Conservation (phyloP, 2,113 vertebrate genomes). For the Eublepharis macularius region DNA sequence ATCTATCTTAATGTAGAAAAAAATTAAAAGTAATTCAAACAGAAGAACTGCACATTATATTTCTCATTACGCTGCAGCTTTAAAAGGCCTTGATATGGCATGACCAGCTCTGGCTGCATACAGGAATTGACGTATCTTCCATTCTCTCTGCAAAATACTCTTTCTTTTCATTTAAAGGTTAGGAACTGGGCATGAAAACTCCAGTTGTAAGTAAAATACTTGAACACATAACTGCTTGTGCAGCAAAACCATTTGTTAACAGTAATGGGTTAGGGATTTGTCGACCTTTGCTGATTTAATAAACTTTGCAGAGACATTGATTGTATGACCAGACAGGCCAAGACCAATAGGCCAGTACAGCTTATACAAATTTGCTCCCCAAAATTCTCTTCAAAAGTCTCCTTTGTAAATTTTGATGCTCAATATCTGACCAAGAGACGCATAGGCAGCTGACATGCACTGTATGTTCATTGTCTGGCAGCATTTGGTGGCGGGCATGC, state of each 20-base stretch:
- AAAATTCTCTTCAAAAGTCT: background rate
- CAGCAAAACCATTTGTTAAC: background rate
- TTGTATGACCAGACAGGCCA: background rate
- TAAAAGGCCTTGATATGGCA: background rate
- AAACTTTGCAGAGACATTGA: background rate
- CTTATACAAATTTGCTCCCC: background rate
- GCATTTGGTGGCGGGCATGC: too few relatives aligned
- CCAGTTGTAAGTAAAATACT: background rate
- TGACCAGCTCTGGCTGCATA: background rate
- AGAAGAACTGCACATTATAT: slow-evolving; percentile 30
- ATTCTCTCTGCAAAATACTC: background rate
- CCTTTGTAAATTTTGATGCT: background rate
- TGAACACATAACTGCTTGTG: background rate
- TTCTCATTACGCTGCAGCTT: slow-evolving; percentile 23
- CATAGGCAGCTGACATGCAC: too few relatives aligned
- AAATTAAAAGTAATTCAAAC: slow-evolving; percentile 41
- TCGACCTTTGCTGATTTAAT: background rate
- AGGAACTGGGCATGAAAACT: background rate
- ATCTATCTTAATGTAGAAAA: slow-evolving; percentile 41
- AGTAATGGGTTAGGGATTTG: background rate
- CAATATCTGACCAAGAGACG: too few relatives aligned
- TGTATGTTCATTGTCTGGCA: too few relatives aligned
- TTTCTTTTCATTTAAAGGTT: background rate
- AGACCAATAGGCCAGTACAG: background rate
- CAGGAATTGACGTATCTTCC: slow-evolving; percentile 24